These are phyloP conservation scores for Clistopyga incitator DNA, from an alignment of 2,888 invertebrate species.

Conservation along the genomic window DNA sequence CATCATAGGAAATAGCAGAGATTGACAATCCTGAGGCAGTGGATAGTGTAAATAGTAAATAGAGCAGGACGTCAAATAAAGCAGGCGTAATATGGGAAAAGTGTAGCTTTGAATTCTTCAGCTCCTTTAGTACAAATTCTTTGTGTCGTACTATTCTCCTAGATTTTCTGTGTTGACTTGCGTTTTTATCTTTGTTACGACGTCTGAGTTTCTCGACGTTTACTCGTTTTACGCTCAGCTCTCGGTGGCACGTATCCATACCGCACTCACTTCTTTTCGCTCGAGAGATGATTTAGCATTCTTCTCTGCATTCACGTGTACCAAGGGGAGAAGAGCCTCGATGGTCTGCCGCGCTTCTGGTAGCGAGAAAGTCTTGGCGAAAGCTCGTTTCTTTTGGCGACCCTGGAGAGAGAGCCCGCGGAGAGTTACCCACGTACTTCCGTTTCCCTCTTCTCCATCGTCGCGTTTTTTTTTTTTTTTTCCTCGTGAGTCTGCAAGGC, in stretches of 20 bases:
- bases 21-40: background rate
- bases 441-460: conserved; percentile 43
- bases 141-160: background rate
- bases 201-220: conserved; percentile 38
- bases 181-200: background rate
- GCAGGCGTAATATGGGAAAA: background rate
- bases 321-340: background rate
- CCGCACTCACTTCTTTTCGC: conserved; percentile 40
- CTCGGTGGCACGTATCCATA: conserved; percentile 51
- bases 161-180: conserved; percentile 6
- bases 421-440: conserved; percentile 60
- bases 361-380: conserved; percentile 31
- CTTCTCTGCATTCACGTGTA: conserved; percentile 46
- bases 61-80: background rate
- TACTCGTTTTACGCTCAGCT: conserved; percentile 64
- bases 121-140: background rate
- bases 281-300: conserved; percentile 67
- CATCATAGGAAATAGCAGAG: no score
- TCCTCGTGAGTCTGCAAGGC: conserved; percentile 56
- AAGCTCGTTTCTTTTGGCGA: conserved; percentile 59
- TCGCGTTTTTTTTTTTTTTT: conserved; percentile 23
- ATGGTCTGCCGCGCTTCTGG: conserved; percentile 17
- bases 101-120: background rate
- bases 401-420: conserved; percentile 41
- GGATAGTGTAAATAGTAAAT: background rate